A percentile compares a stretch with the other conserved stretches of the same genome.
These are phyloP conservation scores for Digitonthophagus gazella DNA, from an alignment of 2,888 invertebrate species.

Conservation along the genomic window DNA sequence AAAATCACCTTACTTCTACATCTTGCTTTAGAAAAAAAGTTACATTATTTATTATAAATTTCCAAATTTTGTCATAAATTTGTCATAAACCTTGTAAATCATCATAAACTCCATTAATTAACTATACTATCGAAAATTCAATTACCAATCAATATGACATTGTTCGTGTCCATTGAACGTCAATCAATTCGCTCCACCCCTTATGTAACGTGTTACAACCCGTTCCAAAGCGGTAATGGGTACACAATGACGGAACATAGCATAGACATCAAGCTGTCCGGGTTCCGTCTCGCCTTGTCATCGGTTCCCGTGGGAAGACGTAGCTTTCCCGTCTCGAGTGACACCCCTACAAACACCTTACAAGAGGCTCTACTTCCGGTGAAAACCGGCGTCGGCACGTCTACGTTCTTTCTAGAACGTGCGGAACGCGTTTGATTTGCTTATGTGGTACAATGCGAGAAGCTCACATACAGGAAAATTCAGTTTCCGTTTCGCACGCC, in stretches of 20 bases:
- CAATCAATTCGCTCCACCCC: conserved; percentile 16
- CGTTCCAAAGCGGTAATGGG: conserved; percentile 21
- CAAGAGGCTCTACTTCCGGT: conserved; percentile 35
- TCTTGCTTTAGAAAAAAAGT: too few relatives aligned
- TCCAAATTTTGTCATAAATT: too few relatives aligned
- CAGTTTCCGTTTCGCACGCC: conserved; percentile 10
- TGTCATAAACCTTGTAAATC: too few relatives aligned
- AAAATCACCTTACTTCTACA: too few relatives aligned
- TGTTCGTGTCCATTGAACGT: conserved; percentile 24
- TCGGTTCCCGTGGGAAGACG: conserved; percentile 39
- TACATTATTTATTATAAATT: too few relatives aligned
- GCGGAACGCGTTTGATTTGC: conserved; percentile 40
- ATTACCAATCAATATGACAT: conserved; percentile 27
- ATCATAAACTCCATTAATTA: too few relatives aligned
- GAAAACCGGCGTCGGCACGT: conserved; percentile 40
- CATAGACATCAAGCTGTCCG: conserved; percentile 42
- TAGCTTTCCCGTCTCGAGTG: conserved; percentile 44
- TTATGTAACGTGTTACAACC: conserved; percentile 23
- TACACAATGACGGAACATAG: conserved; percentile 29
- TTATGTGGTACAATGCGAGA: conserved; percentile 40
- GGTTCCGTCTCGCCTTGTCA: conserved; percentile 44
- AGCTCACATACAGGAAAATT: too few relatives aligned
- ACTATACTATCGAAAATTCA: conserved; percentile 3
- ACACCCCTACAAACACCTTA: conserved; percentile 44
- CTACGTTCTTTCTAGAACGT: conserved; percentile 36